Base-by-base conservation (phyloP, 2,797 vertebrate species). In the Clarias platycephalus region DNA sequence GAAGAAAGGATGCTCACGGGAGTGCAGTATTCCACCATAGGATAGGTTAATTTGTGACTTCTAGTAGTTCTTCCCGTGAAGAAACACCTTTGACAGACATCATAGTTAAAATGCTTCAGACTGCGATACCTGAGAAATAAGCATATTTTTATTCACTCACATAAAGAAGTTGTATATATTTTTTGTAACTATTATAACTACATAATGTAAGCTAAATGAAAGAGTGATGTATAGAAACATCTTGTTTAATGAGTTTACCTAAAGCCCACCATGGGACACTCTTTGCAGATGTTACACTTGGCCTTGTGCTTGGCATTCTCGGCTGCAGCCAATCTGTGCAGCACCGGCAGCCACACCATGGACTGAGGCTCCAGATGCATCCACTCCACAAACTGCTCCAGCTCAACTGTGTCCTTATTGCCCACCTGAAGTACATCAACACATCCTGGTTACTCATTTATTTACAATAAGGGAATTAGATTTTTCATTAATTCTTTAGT, bases 1-100 rank as follows among this genome's bases (percentile, higher is more conserved):
- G 22, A 78, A 78, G 31, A 62, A 10, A 34, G n/a, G 75, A 60
- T 37, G 34, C 76, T 96, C 83, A 97, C 96, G 15, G 96, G 96
- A 90, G 94, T 95, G 81, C 96, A 97, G 63, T 97, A 97, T 79
- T 97, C 96, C 91, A 97, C 96, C 96, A 97, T 96, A 13, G 96
- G 96, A 68, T 96, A 95, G 90, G 95, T 95, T 68, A 96, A 88
- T 80, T 96, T 96, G 89, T 96, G 96, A 12, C 95, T 95, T 86
- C 96, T 97, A 44, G 95, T 94, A 67, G 95, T 96, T 84, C 95
- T 94, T 72, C 96, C 96, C 15, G 94, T 96, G 88, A 97, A 97
- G 89, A 97, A 97, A 90, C 96, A 97, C 84, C 93, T 96, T 89
- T 97, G 96, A 88, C 96, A 97, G 87, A 97, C 94, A 0, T 97